phyloP scores from a whole-genome alignment of 2,797 vertebrate species.

The Thunnus albacares region DNA sequence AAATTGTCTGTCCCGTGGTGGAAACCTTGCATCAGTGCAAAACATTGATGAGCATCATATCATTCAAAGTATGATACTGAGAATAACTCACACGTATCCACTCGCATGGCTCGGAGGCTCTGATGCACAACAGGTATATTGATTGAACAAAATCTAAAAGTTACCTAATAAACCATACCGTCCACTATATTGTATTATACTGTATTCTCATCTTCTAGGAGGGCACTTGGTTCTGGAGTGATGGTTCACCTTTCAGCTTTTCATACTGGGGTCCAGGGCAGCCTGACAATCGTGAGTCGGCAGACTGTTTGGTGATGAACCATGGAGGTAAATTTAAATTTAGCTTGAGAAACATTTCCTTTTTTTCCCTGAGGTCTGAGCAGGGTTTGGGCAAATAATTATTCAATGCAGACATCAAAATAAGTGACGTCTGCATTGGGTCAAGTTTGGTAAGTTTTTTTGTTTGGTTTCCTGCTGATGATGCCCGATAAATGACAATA shows the following conservation, averaged over 20 bases:
- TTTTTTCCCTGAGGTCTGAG: too few relatives aligned
- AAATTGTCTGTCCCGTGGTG: too few relatives aligned
- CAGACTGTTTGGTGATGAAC: neutral
- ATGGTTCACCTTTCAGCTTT: neutral
- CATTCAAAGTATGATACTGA: too few relatives aligned
- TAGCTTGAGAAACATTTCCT: neutral
- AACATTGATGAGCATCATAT: too few relatives aligned
- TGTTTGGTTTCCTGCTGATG: too few relatives aligned
- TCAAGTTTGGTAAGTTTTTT: too few relatives aligned
- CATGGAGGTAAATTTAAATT: neutral
- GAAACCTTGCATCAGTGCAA: too few relatives aligned
- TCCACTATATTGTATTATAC: neutral
- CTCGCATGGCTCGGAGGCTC: neutral
- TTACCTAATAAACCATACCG: neutral
- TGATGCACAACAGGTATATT: neutral
- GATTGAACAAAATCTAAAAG: too few relatives aligned
- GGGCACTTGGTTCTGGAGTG: constrained; percentile 5
- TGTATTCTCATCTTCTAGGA: neutral
- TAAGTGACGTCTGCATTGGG: too few relatives aligned
- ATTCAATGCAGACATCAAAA: too few relatives aligned
- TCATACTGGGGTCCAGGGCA: neutral
- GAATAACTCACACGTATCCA: fast-evolving
- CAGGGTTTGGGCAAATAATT: too few relatives aligned
- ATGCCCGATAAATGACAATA: too few relatives aligned
- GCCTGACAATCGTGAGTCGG: fast-evolving